Evolutionary conservation across 2,113 vertebrate species (phyloP).

Genomic region (Gopherus flavomarginatus): DNA sequence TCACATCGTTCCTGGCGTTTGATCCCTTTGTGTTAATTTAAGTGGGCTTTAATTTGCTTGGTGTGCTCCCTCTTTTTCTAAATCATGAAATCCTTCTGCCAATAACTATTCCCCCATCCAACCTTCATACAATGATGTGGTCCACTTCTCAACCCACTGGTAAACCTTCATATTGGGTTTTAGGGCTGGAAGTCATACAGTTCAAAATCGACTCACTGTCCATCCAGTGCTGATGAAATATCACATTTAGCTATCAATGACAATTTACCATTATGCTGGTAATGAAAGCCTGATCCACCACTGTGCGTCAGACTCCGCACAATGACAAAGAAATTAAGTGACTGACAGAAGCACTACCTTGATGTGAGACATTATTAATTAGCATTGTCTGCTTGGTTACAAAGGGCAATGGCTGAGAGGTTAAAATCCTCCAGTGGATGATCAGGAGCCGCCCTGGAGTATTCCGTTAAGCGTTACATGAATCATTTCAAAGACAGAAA

Average conservation of each 20-base stretch:
- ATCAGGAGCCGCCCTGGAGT: neutral
- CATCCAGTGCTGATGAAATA: conserved; percentile 20
- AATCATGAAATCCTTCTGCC: neutral
- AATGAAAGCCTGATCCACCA: neutral
- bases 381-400: neutral
- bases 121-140: neutral
- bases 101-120: neutral
- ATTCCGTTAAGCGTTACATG: neutral
- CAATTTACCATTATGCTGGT: neutral
- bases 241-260: neutral
- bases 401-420: neutral
- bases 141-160: neutral
- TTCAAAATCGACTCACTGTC: conserved; percentile 39
- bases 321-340: neutral
- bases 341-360: neutral
- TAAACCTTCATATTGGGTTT: conserved; percentile 19
- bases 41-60: neutral
- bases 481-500: neutral
- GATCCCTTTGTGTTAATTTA: neutral
- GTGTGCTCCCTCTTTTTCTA: neutral
- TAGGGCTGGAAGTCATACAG: neutral
- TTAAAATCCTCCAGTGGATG: neutral
- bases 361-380: neutral
- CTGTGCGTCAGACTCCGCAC: neutral
- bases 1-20: neutral